phyloP scores from a whole-genome alignment of 2,888 invertebrate genomes.

The Gymnocheta viridis region DNA sequence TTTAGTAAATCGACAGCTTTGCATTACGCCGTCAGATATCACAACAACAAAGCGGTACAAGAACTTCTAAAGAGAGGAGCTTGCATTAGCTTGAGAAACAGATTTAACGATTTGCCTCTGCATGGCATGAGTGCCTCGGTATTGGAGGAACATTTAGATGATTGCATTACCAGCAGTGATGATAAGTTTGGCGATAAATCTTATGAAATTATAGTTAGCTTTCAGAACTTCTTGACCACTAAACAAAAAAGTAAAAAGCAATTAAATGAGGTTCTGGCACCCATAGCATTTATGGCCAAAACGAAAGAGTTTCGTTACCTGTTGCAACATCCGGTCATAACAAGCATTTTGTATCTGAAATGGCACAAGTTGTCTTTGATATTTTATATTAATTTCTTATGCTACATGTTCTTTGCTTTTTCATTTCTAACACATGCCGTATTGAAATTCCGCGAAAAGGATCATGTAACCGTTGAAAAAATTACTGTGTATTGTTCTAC shows the following conservation, averaged over 20 bases:
- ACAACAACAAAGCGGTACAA: conserved; percentile 85
- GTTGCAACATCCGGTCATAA: conserved; percentile 89
- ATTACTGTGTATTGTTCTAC: conserved; percentile 81
- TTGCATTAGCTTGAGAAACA: conserved; percentile 87
- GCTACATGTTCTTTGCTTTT: conserved; percentile 87
- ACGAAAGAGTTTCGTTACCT: conserved; percentile 86
- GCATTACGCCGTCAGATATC: conserved; percentile 89
- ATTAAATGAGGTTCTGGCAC: conserved; percentile 87
- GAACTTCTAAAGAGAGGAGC: conserved; percentile 87
- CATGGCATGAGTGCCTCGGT: conserved; percentile 87
- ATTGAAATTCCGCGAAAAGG: conserved; percentile 84
- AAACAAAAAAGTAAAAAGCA: conserved; percentile 72
- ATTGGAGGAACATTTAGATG: conserved; percentile 87
- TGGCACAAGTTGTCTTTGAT: conserved; percentile 90
- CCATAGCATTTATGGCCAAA: conserved; percentile 88
- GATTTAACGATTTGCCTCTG: conserved; percentile 86
- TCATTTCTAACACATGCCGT: conserved; percentile 87
- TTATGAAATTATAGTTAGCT: conserved; percentile 89
- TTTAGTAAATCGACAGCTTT: conserved; percentile 86
- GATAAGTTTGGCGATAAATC: conserved; percentile 86
- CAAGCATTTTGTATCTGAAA: conserved; percentile 90
- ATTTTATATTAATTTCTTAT: conserved; percentile 87
- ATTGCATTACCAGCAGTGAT: conserved; percentile 87
- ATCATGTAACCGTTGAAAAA: conserved; percentile 82
- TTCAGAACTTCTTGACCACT: conserved; percentile 86